A percentile compares a stretch with the other conserved stretches of the same genome.
phyloP scores from a whole-genome alignment of 2,888 invertebrate species.

The Lasiommata megera region DNA sequence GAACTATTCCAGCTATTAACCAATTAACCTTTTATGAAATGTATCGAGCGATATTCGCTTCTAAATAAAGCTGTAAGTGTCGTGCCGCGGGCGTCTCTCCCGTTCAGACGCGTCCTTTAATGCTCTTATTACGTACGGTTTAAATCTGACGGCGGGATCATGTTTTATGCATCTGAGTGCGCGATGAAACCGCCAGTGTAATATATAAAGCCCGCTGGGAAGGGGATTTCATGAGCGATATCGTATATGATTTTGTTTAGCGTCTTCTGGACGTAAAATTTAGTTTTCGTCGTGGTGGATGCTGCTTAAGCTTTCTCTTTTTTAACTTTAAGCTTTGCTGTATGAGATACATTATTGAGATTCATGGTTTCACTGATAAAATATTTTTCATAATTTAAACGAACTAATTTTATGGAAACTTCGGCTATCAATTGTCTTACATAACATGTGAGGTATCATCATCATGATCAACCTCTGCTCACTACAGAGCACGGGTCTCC shows the following conservation, averaged over 20 bases:
- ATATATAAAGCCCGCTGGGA: slow-evolving; percentile 67
- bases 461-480: too few relatives aligned
- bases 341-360: not conserved
- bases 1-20: slow-evolving; percentile 4
- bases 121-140: slow-evolving; percentile 78
- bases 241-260: slow-evolving; percentile 55
- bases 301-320: not conserved
- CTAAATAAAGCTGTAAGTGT: slow-evolving; percentile 44
- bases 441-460: too few relatives aligned
- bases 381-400: too few relatives aligned
- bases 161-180: slow-evolving; percentile 78
- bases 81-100: slow-evolving; percentile 38
- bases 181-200: slow-evolving; percentile 73
- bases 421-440: too few relatives aligned
- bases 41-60: slow-evolving; percentile 25
- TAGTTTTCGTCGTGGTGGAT: slow-evolving; percentile 23
- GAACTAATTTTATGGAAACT: too few relatives aligned
- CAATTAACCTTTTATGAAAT: slow-evolving; percentile 11
- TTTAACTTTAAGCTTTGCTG: not conserved
- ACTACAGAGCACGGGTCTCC: too few relatives aligned
- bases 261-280: slow-evolving; percentile 43
- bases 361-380: too few relatives aligned
- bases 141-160: slow-evolving; percentile 78
- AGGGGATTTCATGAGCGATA: slow-evolving; percentile 67
- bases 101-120: slow-evolving; percentile 58